Conservation (phyloP, 2,113 vertebrate species). For the Rhinoderma darwinii region DNA sequence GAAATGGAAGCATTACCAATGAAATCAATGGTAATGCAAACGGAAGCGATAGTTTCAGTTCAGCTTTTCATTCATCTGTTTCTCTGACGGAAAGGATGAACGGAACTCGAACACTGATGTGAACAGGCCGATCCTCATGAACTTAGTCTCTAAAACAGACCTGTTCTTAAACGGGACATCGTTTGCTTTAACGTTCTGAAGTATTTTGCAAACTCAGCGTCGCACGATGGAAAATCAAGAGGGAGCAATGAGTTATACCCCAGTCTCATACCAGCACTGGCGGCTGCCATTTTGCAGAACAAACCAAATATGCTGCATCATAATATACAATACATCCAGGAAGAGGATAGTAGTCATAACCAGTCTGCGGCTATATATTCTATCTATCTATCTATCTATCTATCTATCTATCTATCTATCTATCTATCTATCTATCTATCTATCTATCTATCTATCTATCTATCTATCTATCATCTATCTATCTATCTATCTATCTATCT, state of each 20-base stretch:
- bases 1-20: too few relatives aligned
- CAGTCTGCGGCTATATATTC: too few relatives aligned
- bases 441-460: constrained; percentile 56
- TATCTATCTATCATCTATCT: too few relatives aligned
- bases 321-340: too few relatives aligned
- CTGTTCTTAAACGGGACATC: background rate
- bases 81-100: too few relatives aligned
- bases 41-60: too few relatives aligned
- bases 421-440: constrained; percentile 45
- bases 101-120: too few relatives aligned
- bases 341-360: too few relatives aligned
- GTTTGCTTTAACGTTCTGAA: background rate
- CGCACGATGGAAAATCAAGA: background rate
- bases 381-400: constrained; percentile 33
- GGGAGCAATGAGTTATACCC: background rate
- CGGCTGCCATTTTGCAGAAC: background rate
- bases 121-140: too few relatives aligned
- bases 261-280: background rate
- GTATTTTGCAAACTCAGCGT: constrained; percentile 8
- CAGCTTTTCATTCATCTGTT: too few relatives aligned
- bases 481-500: too few relatives aligned
- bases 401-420: constrained; percentile 35
- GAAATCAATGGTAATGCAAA: too few relatives aligned
- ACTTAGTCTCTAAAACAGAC: background rate
- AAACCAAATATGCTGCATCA: background rate